Conservation (phyloP, 1,140 invertebrate genomes). For the Prorops nasuta region DNA sequence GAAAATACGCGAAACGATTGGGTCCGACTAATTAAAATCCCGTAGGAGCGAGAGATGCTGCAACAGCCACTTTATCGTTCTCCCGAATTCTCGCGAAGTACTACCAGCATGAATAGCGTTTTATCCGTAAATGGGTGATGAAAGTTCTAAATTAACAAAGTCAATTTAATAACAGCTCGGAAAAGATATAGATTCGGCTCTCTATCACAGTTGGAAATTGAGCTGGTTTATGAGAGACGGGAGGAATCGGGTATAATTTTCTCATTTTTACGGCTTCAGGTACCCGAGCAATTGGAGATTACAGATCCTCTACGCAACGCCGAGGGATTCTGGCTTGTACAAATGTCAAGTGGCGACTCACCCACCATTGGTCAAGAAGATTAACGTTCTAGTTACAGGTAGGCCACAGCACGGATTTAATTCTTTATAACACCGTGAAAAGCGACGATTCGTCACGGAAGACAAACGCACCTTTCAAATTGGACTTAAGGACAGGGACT, state of each 20-base stretch:
- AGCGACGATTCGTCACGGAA: background rate
- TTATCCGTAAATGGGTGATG: no score
- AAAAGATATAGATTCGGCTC: background rate
- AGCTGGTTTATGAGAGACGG: no score
- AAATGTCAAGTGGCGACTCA: conserved; percentile 85
- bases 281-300: conserved; percentile 83
- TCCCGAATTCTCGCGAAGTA: no score
- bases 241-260: background rate
- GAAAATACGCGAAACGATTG: no score
- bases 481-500: background rate
- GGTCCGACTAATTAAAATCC: no score
- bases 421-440: conserved; percentile 1
- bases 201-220: no score
- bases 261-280: conserved; percentile 33
- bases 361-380: conserved; percentile 60
- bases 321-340: conserved; percentile 74
- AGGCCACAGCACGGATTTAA: conserved; percentile 10
- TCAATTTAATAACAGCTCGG: no score
- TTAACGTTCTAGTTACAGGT: conserved; percentile 45
- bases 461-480: background rate
- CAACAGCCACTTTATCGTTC: no score
- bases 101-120: no score
- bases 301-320: conserved; percentile 72
- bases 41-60: no score
- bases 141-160: background rate